Base-by-base conservation (phyloP, 2,797 vertebrate genomes). In the Anguilla pacifica region DNA sequence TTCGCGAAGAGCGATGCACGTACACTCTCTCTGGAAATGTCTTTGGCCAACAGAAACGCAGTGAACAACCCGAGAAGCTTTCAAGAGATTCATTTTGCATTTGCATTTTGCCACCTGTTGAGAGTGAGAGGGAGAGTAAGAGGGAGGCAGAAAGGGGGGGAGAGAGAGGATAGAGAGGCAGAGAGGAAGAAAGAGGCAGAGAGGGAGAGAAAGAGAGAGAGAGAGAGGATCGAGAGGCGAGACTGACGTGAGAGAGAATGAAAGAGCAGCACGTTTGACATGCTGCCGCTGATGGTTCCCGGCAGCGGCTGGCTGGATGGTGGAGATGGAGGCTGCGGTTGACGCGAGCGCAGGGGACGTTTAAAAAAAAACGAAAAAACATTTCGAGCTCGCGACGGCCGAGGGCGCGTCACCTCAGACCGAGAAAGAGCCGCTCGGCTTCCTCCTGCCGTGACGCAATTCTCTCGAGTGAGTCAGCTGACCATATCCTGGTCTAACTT, bases 381-480 rank as follows among this genome's bases (percentile, higher is more conserved):
- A 82, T 25, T 25, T 22, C 2, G 19, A 46, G 77, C 7, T 25
- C 35, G 25, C 43, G 5, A 7, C 39, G 43, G 17, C 6, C 17
- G 25, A 51, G 46, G 39, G 17, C 51, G 79, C 19, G 43, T 82
- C 17, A 79, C 74, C 43, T 79, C 74, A 39, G 35, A 43, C 35
- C 7, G 6, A 77, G 39, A 82, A 51, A 82, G 39, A 1, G 5
- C 19, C 1, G 2, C 6, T 19, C 31, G 6, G 79, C 51, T 51
- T 82, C 35, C 86, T 86, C 17, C 39, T 35, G 79, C 90, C 72
- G 17, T 77, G 90, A 89, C 86, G 83, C 89, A 85, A 90, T 43
- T 46, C 39, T 17, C 28, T 2, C 4, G 22, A 49, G 57, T 49
- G 39, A 84, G 59, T 74, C 84, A 74, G 55, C 64, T 89, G 88